Evolutionary conservation across 2,113 vertebrate genomes (phyloP), one percentile per base, ranked within the genome.

Genomic region (Thalassarche chlororhynchos): DNA sequence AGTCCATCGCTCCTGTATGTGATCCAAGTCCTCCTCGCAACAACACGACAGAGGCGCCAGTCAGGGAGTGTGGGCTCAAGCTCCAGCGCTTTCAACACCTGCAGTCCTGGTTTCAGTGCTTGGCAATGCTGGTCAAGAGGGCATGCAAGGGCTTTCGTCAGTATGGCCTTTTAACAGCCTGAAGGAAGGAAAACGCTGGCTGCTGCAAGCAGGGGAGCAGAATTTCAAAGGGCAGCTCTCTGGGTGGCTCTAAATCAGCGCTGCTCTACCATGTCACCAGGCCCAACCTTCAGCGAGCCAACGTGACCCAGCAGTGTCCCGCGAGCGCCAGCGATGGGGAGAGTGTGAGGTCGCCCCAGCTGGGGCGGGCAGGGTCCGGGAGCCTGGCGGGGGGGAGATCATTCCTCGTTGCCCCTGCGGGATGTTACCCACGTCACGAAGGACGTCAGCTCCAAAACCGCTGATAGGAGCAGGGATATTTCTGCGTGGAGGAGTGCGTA

Each of bases 381-480:
- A 92, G 23, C 17, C 29, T 4, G 6, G 38, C 0, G 2, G 36
- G 10, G 23, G 38, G 40, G 60, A 93, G 40, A n/a, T 92, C 77
- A 93, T 91, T 90, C 81, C 78, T 84, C 0, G 0, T 55, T 52
- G 57, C 31, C 47, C 69, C 70, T 79, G 72, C 1, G 0, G 40
- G 58, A 88, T 6, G 5, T 86, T 92, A 88, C 85, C 88, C 32
- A 29, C 88, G 94, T 98, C 90, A 96, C 1, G 0, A 94, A 62
- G 85, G 69, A 95, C 91, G 93, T 97, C 97, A 97, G 46, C 88
- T 94, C 84, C 95, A 90, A 93, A 95, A 96, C 46, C 24, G 80
- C 95, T 97, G 97, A 96, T 82, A 93, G 91, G 80, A 92, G 21
- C 57, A 61, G 82, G 93, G 97, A 97, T 97, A 87, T 96, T 97